Evolutionary conservation across 1,140 invertebrate genomes (phyloP), one percentile per base, ranked within the genome.

Genomic region (Asbolus verrucosus): DNA sequence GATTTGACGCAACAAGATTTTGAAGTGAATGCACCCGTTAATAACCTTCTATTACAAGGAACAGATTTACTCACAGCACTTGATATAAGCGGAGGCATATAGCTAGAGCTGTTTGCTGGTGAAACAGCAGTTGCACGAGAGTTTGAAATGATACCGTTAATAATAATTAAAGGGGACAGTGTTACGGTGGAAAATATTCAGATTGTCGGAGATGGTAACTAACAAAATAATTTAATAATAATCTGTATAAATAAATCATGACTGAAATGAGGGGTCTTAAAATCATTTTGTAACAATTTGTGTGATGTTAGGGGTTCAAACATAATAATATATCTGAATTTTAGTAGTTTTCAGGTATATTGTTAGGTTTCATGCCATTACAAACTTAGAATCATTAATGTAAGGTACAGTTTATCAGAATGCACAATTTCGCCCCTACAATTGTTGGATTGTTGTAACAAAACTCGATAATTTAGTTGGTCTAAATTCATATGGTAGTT

Each of bases 21-120:
- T 68, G 85, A 86, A 70, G 85, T 87, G 5, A 87, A 87, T 71
- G 85, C 85, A 13, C 86, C 86, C 2, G 78, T 84, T 0, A 80
- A 78, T 21, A 78, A 69, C 15, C 61, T 73, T 43, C 75, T 87
- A 2, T 75, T 87, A 9, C 83, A 86, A 60, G 85, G 85, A 1
- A 79, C 82, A 24, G 86, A 87, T 31, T 75, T 87, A 8, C 76
- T 87, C 11, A 82, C 72, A 21, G 85, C 85, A 1, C 76, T 87
- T 6, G 86, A 87, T 27, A 77, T 66, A 30, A 67, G 67, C 27
- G 66, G 50, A 24, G 16, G 54, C 65, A 78, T 78, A 66, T 78
- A 78, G 77, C 75, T 76, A 75, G 72, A 68, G 43, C 46, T 54
- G 46, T 30, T 54, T 54, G 70, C 19, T 27, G 60, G 18, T 1